phyloP scores from a whole-genome alignment of 2,113 vertebrate genomes.

The Cyphotilapia sp. region DNA sequence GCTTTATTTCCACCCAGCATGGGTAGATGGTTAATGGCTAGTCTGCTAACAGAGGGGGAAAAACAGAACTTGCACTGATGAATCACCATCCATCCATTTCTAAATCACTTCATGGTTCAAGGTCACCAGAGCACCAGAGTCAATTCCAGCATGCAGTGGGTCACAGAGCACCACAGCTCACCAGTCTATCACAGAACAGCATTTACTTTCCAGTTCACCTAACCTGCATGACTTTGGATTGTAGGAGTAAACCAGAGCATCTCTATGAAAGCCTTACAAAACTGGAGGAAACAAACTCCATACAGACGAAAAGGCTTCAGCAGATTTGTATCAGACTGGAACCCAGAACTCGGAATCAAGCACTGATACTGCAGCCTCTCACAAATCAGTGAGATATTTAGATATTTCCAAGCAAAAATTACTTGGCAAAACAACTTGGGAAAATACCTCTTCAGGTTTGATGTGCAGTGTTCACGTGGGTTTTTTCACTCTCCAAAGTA shows the following conservation, averaged over 20 bases:
- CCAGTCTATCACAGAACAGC: not conserved
- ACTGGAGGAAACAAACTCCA: not conserved
- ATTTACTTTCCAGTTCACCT: not conserved
- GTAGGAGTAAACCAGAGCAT: not conserved
- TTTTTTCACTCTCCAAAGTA: not conserved
- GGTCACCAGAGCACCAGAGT: not conserved
- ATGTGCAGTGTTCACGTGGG: not conserved
- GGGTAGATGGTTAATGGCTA: not conserved
- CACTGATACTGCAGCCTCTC: not conserved
- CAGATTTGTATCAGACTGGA: not conserved
- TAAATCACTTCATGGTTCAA: not conserved
- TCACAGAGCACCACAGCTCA: not conserved
- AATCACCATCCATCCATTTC: not conserved
- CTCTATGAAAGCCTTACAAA: not conserved
- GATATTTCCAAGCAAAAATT: not conserved
- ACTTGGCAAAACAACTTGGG: too few species aligned
- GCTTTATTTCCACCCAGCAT: not conserved
- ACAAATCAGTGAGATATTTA: not conserved
- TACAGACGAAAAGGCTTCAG: not conserved
- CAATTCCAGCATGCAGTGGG: not conserved
- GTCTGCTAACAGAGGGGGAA: not conserved
- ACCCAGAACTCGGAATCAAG: not conserved
- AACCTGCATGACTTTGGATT: not conserved
- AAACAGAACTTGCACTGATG: not conserved
- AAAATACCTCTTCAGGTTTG: not conserved